Base-by-base conservation (phyloP, 2,797 vertebrate genomes). In the Diglossa cyanea region DNA sequence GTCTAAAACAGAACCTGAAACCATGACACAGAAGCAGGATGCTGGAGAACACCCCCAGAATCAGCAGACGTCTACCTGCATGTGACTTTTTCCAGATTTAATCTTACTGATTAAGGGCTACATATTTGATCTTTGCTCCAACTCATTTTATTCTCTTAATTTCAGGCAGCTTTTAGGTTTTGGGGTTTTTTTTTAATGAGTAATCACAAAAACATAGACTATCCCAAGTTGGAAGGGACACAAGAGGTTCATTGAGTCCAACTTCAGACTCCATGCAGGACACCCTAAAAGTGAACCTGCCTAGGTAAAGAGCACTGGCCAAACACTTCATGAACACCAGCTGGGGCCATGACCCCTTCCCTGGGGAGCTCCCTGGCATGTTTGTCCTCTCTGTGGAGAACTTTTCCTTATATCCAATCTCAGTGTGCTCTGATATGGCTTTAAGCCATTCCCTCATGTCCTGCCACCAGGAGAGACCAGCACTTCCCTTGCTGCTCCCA, bases 1-100 rank as follows among this genome's bases (percentile, higher is more conserved):
- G 19, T 58, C 57, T 88, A 72, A 79, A 80, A 75, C 55, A 83
- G 50, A 94, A 77, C 33, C 48, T 60, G 39, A 82, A 93, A 76
- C 45, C 66, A 61, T 3, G 31, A 79, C 61, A 60, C 18, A 82
- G 53, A 79, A 85, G 53, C 0, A 3, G 21, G 28, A 87, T 79
- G 63, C 48, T 82, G 57, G 33, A 71, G 65, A 94, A 93, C 44
- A 58, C 35, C 57, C 45, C 33, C 30, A 74, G 50, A 80, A 85
- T 17, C 55, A 45, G 58, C 33, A 63, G 62, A 65, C 44, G 48
- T 77, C 33, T 23, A 88, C 50, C 21, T 31, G 47, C 57, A 12
- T 1, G 5, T 39, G 58, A 67, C 35, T 48, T 50, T 10, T 17
- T 89, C 14, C 33, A 61, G 6, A 61, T 50, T 79, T 90, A 35